Evolutionary conservation across 2,797 vertebrate species (phyloP), one percentile per base, ranked within the genome.

Genomic region (Alosa sapidissima): DNA sequence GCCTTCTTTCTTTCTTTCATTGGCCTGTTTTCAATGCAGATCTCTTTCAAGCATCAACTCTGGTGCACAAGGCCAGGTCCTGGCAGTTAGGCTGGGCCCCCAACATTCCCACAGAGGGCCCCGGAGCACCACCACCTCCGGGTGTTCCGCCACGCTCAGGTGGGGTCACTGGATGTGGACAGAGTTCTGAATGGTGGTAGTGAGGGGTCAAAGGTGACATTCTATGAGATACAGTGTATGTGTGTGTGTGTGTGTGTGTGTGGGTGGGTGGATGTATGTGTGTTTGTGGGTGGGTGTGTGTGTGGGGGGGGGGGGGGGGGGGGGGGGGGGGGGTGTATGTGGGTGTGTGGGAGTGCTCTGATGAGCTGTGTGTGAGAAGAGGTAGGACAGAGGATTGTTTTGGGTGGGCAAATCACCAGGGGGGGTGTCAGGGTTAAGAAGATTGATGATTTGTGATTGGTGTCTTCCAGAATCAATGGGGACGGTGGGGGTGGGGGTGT

Each of bases 361-460:
- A 72, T 14, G 72, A 47, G 14, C 72, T 21, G 72, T 19, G 72
- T 78, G 72, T 78, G 72, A 78, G 72, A 78, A 78, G 45, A 21
- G 41, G 41, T 78, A 78, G 72, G 36, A 47, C 14, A 47, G 72
- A 78, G 16, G 72, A 78, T 78, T 78, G 72, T 14, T 78, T 72
- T 10, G 75, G 47, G 75, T 49, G 83, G 82, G 47, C 47, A 41
- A 54, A 81, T 83, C 84, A 87, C 41, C 28, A 41, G n/a, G 36
- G 10, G 60, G 45, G 36, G 36, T 54, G 60, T 45, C 19, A 58
- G 84, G 33, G 48, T 78, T 41, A 78, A 41, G 72, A 78, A 78
- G 72, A 78, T 78, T 78, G 72, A 78, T 81, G 72, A 78, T 81
- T 82, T 48, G 81, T 85, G 81, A 55, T 24, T 55, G 81, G 36